These are phyloP conservation scores for Brachionus sp. DNA, from an alignment of 1,140 invertebrate species.

Conservation along the genomic window DNA sequence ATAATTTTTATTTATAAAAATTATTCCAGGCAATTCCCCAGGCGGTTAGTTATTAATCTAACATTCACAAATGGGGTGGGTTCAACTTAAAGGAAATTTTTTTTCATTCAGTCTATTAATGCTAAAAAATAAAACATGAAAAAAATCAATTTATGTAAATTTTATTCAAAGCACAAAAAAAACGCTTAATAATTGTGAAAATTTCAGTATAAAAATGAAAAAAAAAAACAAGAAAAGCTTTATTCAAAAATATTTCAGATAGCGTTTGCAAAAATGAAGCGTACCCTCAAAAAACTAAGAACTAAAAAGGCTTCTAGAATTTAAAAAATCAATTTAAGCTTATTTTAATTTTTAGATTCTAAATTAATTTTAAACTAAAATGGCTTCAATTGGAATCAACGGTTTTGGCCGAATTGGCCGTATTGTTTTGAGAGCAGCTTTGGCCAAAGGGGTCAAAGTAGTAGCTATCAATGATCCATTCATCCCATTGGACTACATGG, in stretches of 20 bases:
- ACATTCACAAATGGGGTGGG: background rate
- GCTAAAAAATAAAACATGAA: background rate
- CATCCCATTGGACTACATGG: slow-evolving; percentile 89
- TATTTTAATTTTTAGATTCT: background rate
- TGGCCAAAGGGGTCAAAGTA: slow-evolving; percentile 74
- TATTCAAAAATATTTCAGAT: background rate
- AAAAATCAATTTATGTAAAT: background rate
- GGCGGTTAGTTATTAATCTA: background rate
- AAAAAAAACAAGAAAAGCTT: background rate
- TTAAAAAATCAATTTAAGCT: background rate
- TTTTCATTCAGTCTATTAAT: background rate
- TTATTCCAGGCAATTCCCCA: background rate
- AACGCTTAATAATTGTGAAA: background rate
- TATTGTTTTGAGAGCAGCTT: slow-evolving; percentile 78
- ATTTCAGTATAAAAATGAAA: background rate
- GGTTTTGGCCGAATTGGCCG: slow-evolving; percentile 95
- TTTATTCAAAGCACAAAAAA: background rate
- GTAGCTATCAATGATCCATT: slow-evolving; percentile 93
- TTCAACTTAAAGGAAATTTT: background rate
- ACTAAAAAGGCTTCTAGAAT: background rate
- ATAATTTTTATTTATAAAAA: background rate
- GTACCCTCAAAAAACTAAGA: background rate
- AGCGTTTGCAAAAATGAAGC: background rate
- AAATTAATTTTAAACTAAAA: background rate
- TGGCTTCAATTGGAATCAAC: slow-evolving; percentile 68